Conservation (phyloP, 2,113 vertebrate genomes). For the Indri indri region DNA sequence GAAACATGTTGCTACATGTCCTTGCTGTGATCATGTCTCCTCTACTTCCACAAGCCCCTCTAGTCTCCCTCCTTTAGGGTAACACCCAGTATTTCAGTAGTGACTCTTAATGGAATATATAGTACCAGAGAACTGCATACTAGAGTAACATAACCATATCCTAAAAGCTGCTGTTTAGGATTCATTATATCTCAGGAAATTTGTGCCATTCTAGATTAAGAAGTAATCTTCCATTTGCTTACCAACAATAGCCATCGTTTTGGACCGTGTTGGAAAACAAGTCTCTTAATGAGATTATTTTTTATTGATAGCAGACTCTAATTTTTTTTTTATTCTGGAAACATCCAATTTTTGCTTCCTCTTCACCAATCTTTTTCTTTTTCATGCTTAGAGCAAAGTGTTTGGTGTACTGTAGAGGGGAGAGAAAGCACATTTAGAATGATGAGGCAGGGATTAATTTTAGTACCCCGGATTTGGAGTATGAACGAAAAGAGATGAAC, state of each 20-base stretch:
- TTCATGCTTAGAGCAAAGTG: not conserved
- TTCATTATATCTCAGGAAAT: not conserved
- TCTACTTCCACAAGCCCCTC: not conserved
- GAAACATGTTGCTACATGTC: not conserved
- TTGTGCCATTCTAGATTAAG: not conserved
- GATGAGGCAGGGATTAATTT: not conserved
- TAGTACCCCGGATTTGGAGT: not conserved
- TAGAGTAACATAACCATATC: not conserved
- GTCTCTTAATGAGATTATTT: not conserved
- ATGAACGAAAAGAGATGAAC: not conserved
- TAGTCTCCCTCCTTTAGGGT: not conserved
- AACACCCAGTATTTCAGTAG: not conserved
- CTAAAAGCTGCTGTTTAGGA: not conserved
- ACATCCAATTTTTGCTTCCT: not conserved
- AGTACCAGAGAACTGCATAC: not conserved
- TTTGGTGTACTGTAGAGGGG: not conserved
- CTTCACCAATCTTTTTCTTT: not conserved
- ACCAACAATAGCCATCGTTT: not conserved
- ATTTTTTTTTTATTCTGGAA: constrained; percentile 5
- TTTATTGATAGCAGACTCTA: not conserved
- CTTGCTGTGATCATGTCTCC: not conserved
- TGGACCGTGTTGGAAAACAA: not conserved
- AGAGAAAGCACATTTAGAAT: not conserved
- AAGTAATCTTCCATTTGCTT: not conserved
- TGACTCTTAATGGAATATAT: not conserved